A percentile compares a stretch with the other conserved stretches of the same genome.
These are phyloP conservation scores for Litocranius walleri DNA, from an alignment of 2,113 vertebrate species.

Conservation along the genomic window DNA sequence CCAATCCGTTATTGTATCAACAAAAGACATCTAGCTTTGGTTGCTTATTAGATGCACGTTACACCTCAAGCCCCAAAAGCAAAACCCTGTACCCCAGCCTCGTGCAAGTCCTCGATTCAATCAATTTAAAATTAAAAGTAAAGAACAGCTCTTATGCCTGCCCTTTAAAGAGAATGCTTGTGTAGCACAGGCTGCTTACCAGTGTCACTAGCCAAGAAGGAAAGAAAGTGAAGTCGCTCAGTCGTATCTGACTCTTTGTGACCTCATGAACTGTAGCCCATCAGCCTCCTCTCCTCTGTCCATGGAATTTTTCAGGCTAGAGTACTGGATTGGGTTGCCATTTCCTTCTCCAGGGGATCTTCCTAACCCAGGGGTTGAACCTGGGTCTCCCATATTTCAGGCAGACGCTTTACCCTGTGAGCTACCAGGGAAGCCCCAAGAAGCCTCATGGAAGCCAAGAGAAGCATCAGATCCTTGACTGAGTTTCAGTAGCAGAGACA, in stretches of 20 bases:
- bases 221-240: not conserved
- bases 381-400: not conserved
- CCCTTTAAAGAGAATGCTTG: not conserved
- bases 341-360: not conserved
- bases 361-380: not conserved
- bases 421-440: not conserved
- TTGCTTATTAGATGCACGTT: not conserved
- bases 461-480: not conserved
- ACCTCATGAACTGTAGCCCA: not conserved
- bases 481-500: not conserved
- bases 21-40: not conserved
- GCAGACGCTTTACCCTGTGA: not conserved
- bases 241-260: fast-evolving
- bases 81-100: not conserved
- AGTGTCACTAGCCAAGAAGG: constrained; percentile 83
- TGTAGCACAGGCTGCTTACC: constrained; percentile 76
- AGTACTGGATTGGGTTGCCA: not conserved
- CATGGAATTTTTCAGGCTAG: not conserved
- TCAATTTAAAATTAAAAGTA: not conserved
- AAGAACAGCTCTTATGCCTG: not conserved
- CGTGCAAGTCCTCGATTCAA: not conserved
- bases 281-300: not conserved
- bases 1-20: not conserved
- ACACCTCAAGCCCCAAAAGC: not conserved
- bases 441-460: not conserved